Base-by-base conservation (phyloP, 1,140 invertebrate genomes). In the Anthonomus grandis region DNA sequence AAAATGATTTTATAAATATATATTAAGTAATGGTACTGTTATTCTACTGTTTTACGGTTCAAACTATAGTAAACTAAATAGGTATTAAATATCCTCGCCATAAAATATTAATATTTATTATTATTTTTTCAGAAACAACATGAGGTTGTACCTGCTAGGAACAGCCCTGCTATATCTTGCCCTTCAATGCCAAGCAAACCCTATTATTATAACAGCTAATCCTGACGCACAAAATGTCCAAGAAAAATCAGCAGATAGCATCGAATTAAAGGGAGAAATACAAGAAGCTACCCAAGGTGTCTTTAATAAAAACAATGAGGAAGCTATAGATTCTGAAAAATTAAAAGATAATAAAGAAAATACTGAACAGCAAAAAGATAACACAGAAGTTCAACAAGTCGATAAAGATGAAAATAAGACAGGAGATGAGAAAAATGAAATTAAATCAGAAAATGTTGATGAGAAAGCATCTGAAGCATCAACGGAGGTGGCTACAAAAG, bases 91-190 rank as follows among this genome's bases (percentile, higher is more conserved):
- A 38, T 5, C 36, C 4, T n/a, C 17, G n/a, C 4, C 36, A 6
- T 38, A 38, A 38, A 13, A 13, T 38, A 13, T 5, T 38, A 13
- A 38, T 38, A 13, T n/a, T 38, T 38, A 5, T 38, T 38, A 38
- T 38, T 38, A n/a, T 46, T 10, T 13, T 57, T 57, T 39, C 55
- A 57, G 55, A 57, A 10, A 19, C 45, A 56, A 51, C 47, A 68
- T 68, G 66, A 62, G 57, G 58, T 45, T 64, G 44, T 62, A 59
- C 56, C 39, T 62, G 4, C 42, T 68, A 15, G 62, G 60, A 50
- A 60, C 69, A 55, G 57, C 65, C 4, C 49, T 72, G 17, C 64
- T 62, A 57, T 60, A 65, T 18, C 46, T 65, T 18, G 51, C 65
- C 9, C 39, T 69, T 25, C 53, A 53, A 24, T 62, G 64, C 31